Evolutionary conservation across 2,113 vertebrate species (phyloP), one percentile per base, ranked within the genome.

Genomic region (Cyanoramphus novaezelandiae): DNA sequence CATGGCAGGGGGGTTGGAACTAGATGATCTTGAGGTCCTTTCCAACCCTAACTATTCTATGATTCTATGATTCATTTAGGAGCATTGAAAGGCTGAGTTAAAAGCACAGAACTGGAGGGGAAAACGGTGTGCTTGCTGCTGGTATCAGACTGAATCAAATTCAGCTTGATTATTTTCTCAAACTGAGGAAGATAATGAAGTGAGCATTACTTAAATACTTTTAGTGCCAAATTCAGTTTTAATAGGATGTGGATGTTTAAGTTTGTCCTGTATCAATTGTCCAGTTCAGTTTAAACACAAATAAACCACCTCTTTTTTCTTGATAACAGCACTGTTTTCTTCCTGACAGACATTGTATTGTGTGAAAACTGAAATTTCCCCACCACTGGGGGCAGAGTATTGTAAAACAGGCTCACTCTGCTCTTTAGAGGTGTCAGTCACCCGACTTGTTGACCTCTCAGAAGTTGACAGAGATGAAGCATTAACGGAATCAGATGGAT

Each of bases 321-420:
- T 75, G 52, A 4, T 82, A 84, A 94, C 72, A 93, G 63, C 43
- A 52, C 47, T 88, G 12, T 74, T 94, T 87, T 95, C 85, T 72
- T 92, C 35, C 63, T 87, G 37, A 63, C 97, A 99, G 99, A 99
- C 99, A 4, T 39, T 99, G 82, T 99, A 99, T 96, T 98, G 93
- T 2, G 98, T 99, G 97, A 97, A 96, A 92, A 98, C 98, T 1
- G 98, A 99, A 91, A 99, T 99, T 90, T 89, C 96, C 27, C 99
- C 99, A 11, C 97, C 98, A 0, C 3, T 97, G 20, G 99, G 98
- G 4, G 96, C 97, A n/a, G 98, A 98, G 71, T 97, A 98, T 89
- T 99, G 99, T 96, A 98, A 98, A 97, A 99, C 98, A 2, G 99
- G 99, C 55, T 86, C 98, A 2, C 99, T 99, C 76, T 99, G 99